A percentile compares a stretch with the other conserved stretches of the same genome.
Evolutionary conservation across 2,797 vertebrate species (phyloP).

Genomic region (Phaenicophaeus curvirostris): DNA sequence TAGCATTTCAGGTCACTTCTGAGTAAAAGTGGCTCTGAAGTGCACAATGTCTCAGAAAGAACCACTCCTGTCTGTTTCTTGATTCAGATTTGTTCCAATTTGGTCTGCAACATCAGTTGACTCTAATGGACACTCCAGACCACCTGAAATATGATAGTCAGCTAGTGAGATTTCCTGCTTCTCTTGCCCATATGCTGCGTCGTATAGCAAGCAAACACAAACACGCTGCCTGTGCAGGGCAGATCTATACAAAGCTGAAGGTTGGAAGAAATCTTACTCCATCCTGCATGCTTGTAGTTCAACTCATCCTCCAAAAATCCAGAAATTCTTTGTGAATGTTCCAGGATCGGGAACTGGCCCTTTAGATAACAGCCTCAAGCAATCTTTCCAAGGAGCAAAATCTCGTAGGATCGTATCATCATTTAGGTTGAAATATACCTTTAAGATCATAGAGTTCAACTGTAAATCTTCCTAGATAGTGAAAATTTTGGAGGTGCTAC

Average conservation of each 20-base stretch:
- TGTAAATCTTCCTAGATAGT: fast-evolving
- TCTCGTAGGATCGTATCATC: background rate
- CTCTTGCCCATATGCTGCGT: background rate
- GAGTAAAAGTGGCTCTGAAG: background rate
- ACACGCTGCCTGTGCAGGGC: fast-evolving
- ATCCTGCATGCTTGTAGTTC: background rate
- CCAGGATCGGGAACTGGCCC: background rate
- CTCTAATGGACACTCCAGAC: background rate
- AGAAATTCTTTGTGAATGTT: background rate
- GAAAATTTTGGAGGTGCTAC: background rate
- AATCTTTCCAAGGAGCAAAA: background rate
- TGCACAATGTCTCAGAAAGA: background rate
- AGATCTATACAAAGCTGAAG: background rate
- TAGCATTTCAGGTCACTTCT: background rate
- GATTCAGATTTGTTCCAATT: background rate
- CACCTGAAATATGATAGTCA: background rate
- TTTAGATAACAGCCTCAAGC: background rate
- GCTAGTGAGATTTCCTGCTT: background rate
- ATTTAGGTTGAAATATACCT: background rate
- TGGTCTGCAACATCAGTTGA: background rate
- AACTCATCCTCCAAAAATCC: background rate
- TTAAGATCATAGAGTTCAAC: fast-evolving
- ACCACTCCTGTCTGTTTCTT: background rate
- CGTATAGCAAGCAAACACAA: background rate
- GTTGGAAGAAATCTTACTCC: background rate